Conservation (phyloP, 2,888 invertebrate species). For the Kryphioiulus occultus region DNA sequence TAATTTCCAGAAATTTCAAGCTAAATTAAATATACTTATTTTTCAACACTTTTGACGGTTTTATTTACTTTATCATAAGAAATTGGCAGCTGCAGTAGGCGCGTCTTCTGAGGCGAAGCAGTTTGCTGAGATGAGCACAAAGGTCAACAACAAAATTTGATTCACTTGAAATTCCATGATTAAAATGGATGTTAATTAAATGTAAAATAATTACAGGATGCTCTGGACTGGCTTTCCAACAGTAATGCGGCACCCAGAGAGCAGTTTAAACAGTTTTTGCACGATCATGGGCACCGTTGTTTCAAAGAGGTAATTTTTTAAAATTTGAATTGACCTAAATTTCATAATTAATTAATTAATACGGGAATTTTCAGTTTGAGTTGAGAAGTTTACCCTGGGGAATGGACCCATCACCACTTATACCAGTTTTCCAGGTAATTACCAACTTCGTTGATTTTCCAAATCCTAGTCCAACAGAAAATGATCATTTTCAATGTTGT, state of each 20-base stretch:
- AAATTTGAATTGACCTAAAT: background rate
- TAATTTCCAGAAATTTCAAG: background rate
- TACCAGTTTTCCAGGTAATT: constrained; percentile 12
- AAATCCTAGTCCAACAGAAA: background rate
- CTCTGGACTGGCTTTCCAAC: background rate
- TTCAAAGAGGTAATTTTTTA: background rate
- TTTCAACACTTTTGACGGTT: background rate
- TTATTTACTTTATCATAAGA: background rate
- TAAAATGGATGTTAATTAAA: too few relatives aligned
- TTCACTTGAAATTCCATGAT: background rate
- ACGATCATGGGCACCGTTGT: background rate
- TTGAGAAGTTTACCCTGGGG: constrained; percentile 11
- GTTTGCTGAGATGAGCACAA: background rate
- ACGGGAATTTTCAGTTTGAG: background rate
- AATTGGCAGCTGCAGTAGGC: background rate
- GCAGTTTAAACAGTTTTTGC: constrained; percentile 11
- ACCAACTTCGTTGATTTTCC: too few relatives aligned
- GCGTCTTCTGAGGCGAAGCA: background rate
- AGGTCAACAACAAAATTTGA: background rate
- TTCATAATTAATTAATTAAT: background rate
- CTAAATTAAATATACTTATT: too few relatives aligned
- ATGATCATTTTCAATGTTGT: background rate
- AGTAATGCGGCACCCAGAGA: background rate
- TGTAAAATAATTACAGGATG: background rate
- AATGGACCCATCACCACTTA: background rate